A percentile compares a stretch with the other conserved stretches of the same genome.
phyloP scores from a whole-genome alignment of 2,797 vertebrate species.

The Menidia menidia region DNA sequence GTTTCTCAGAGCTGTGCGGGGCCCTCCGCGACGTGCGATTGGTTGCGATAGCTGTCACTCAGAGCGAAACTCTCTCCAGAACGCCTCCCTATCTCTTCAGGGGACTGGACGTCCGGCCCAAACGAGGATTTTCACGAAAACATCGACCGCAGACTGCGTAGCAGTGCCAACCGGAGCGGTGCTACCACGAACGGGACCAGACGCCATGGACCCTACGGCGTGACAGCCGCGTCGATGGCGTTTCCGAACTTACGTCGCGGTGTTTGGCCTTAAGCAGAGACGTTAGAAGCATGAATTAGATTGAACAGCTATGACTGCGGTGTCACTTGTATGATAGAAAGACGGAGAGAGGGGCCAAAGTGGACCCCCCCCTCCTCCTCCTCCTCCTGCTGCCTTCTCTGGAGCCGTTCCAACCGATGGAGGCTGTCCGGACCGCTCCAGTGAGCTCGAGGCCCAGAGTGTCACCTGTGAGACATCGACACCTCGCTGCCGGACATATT shows the following conservation, averaged over 20 bases:
- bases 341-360: conserved; percentile 41
- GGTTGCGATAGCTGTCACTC: conserved; percentile 56
- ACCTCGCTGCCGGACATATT: conserved; percentile 24
- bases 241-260: conserved; percentile 43
- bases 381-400: conserved; percentile 60
- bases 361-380: conserved; percentile 58
- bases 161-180: conserved; percentile 14
- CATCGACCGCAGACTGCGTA: conserved; percentile 64
- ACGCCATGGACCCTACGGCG: conserved; percentile 30
- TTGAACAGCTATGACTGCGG: conserved; percentile 47
- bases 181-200: conserved; percentile 26
- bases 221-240: conserved; percentile 60
- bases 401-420: conserved; percentile 65
- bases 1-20: conserved; percentile 26
- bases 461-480: conserved; percentile 67
- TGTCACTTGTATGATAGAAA: conserved; percentile 61
- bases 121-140: conserved; percentile 71
- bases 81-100: conserved; percentile 47
- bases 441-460: conserved; percentile 65
- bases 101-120: conserved; percentile 50
- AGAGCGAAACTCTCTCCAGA: conserved; percentile 13
- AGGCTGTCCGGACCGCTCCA: conserved; percentile 72
- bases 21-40: conserved; percentile 43
- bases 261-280: conserved; percentile 28
- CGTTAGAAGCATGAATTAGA: conserved; percentile 4